Base-by-base conservation (phyloP, 1,140 invertebrate genomes). In the Globodera rostochiensis region DNA sequence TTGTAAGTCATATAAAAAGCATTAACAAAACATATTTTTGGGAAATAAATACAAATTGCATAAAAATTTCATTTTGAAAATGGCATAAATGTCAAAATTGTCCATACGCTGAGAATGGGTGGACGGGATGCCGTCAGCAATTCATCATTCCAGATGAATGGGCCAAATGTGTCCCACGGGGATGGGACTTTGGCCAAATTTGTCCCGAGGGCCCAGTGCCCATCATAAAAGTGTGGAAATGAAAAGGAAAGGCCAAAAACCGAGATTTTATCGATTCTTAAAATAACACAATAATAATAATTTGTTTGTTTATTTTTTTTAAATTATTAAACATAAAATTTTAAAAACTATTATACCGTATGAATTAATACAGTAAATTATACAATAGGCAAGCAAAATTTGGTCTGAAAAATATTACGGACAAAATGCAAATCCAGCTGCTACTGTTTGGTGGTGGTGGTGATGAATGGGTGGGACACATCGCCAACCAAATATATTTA, bases 371-470 rank as follows among this genome's bases (percentile, higher is more conserved):
- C 15, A 13, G 57, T 15, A 60, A 25, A 25, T 25, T 25, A 25
- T 25, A 25, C n/a, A n/a, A 60, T 60, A 4, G 15, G 57, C 15
- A 8, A 60, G 15, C 57, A 60, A 60, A 60, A 60, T 60, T 60
- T 60, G 9, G 57, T 13, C 57, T 1, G 13, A 13, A 60, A 60
- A 60, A 13, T 13, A 60, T 13, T 11, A 60, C 13, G 57, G 9
- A 60, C 15, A 60, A 60, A 60, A 60, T 60, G 57, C 57, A 60
- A 60, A 60, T 60, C 57, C 57, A 60, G 57, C 57, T 60, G 57
- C 57, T 60, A 15, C 57, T 60, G 13, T 60, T 3, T 19, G 57
- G 15, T 13, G 9, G 9, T 60, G 49, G 49, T 7, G 6, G 15
- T 60, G 57, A 60, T 60, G 57, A 19, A 4, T 60, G 57, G 3